phyloP scores from a whole-genome alignment of 2,888 invertebrate species.

The Ophion costatus region DNA sequence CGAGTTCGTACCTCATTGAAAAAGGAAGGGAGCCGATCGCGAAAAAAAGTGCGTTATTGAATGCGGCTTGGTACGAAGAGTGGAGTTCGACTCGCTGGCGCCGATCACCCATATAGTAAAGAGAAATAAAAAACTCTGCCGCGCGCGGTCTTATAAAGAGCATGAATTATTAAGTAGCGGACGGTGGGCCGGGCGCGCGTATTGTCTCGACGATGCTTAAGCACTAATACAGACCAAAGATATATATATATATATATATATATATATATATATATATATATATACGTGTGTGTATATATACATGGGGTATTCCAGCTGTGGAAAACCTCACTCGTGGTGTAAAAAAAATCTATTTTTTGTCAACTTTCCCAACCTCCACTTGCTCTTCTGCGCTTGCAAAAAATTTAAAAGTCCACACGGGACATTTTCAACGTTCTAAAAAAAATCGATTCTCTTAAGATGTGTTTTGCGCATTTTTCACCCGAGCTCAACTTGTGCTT shows the following conservation, averaged over 20 bases:
- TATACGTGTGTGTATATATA: no score
- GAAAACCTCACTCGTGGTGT: no score
- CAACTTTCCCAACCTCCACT: no score
- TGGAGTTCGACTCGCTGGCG: constrained; percentile 57
- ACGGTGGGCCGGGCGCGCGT: constrained; percentile 55
- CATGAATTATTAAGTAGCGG: constrained; percentile 65
- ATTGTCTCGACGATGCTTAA: constrained; percentile 41
- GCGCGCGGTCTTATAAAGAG: constrained; percentile 63
- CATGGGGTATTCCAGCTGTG: no score
- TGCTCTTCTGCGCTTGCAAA: no score
- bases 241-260: not conserved
- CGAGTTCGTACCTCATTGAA: not conserved
- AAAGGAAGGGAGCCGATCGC: constrained; percentile 1
- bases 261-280: not conserved
- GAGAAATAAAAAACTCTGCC: constrained; percentile 43
- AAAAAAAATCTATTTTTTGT: no score
- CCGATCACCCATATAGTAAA: constrained; percentile 40
- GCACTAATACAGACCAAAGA: not conserved
- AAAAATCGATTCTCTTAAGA: no score
- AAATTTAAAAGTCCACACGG: no score
- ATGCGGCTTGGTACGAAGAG: constrained; percentile 20
- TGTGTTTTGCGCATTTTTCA: no score
- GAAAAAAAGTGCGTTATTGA: constrained; percentile 14
- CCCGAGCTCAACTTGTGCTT: no score
- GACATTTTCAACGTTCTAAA: no score